Evolutionary conservation across 2,888 invertebrate genomes (phyloP), one percentile per base, ranked within the genome.

Genomic region (Zygogramma bicolorata): DNA sequence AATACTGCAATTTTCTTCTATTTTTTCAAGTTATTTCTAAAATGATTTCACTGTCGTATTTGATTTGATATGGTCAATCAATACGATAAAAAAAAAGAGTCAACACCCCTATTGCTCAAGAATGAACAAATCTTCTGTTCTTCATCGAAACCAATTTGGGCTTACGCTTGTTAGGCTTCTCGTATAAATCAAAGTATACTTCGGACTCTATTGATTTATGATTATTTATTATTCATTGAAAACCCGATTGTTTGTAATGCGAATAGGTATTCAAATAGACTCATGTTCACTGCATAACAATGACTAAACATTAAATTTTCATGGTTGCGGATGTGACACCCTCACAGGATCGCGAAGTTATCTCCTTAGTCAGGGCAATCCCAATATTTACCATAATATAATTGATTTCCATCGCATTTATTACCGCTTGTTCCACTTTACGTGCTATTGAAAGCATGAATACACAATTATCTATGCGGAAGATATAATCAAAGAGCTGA

Each of bases 301-400:
- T 53, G 53, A 53, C 27, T 53, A 53, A 53, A n/a, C 27, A 53
- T 53, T 53, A 53, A 53, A 53, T 53, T 53, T 53, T 53, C 53
- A 53, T 53, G 22, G 53, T 53, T 53, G 53, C 53, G 53, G 53
- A 53, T 53, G 27, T 53, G 25, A 53, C 53, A 53, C 53, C 53
- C 53, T 53, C 53, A 53, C 53, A 53, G 25, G 13, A 25, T 25
- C n/a, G 53, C 53, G 27, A 53, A 53, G 53, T n/a, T 53, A 53
- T 53, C 53, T 53, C 7, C 27, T 53, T 27, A 53, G 53, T 53
- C 53, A 53, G 53, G 53, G 53, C 53, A 53, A 53, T 53, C 53
- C 53, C 53, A 22, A 53, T 27, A 53, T 53, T 53, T 53, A 53
- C 10, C 53, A 53, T 53, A 53, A 53, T 53, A 53, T 53, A 53